Evolutionary conservation across 92 coral and sea anemone species (phyloP).

Genomic region (Palythoa grandiflora): DNA sequence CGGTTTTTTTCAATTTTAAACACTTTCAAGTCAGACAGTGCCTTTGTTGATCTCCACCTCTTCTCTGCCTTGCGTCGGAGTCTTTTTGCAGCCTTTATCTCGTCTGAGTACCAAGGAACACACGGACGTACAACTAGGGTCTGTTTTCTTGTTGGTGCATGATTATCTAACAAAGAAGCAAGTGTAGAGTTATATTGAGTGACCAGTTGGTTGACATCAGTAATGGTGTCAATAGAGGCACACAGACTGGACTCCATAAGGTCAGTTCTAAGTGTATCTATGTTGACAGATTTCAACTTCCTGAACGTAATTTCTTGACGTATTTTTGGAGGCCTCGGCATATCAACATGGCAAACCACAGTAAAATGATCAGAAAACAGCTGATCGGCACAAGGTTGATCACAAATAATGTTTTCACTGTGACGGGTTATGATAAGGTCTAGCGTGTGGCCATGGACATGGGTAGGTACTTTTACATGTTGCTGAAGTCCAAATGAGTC

Average conservation of each 20-base stretch:
- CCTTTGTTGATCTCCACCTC: background rate
- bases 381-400: background rate
- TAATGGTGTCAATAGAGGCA: slow-evolving; percentile 1
- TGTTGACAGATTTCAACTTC: slow-evolving; percentile 43
- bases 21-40: background rate
- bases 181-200: background rate
- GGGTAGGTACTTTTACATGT: background rate
- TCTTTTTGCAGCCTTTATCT: background rate
- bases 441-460: slow-evolving; percentile 7
- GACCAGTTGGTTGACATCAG: background rate
- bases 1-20: no score
- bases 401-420: background rate
- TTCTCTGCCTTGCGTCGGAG: background rate
- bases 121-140: slow-evolving; percentile 24
- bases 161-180: slow-evolving; percentile 24
- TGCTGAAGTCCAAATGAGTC: background rate
- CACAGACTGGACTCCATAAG: slow-evolving; percentile 34
- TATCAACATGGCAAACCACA: no score
- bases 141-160: slow-evolving; percentile 25
- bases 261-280: slow-evolving; percentile 18
- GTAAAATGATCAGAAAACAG: background rate
- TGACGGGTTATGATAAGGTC: background rate
- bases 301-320: background rate
- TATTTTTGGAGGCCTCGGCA: no score
- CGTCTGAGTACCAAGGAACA: slow-evolving; percentile 5